Percentiles rank a stretch among this genome's conserved stretches.
Conservation (phyloP, 2,797 vertebrate genomes). For the Urosaurus nigricauda region DNA sequence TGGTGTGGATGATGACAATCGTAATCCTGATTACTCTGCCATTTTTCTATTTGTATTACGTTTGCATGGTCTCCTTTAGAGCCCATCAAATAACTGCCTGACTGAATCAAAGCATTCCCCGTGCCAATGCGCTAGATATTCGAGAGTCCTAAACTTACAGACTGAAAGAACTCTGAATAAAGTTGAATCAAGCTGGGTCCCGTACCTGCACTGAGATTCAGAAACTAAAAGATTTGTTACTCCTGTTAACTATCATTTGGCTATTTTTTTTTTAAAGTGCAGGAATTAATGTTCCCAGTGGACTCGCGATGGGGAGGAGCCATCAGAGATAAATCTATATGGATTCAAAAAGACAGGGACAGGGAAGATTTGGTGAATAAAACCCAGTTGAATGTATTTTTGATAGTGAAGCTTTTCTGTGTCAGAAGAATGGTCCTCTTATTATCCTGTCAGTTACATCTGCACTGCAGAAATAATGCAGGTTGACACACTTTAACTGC, state of each 20-base stretch:
- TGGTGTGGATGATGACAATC: background rate
- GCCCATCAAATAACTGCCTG: slow-evolving; percentile 15
- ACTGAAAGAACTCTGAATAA: background rate
- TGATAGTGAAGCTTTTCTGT: too few species aligned
- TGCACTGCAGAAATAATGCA: too few species aligned
- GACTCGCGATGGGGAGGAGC: too few species aligned
- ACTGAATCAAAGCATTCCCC: slow-evolving; percentile 17
- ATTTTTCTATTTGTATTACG: slow-evolving; percentile 37
- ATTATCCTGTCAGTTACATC: too few species aligned
- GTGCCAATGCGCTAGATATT: background rate
- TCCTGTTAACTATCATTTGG: background rate
- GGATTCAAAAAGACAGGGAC: too few species aligned
- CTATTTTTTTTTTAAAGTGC: too few species aligned
- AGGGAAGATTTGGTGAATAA: too few species aligned
- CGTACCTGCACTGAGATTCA: background rate
- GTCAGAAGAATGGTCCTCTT: too few species aligned
- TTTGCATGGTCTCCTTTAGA: slow-evolving; percentile 10
- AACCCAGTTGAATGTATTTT: too few species aligned
- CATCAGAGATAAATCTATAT: too few species aligned
- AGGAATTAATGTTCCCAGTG: too few species aligned
- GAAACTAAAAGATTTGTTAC: background rate
- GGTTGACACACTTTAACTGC: too few species aligned
- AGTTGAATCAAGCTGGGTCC: background rate
- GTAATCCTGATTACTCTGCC: slow-evolving; percentile 9
- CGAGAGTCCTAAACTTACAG: background rate